A percentile compares a stretch with the other conserved stretches of the same genome.
These are phyloP conservation scores for Gibbula magus DNA, from an alignment of 2,888 invertebrate species.

Conservation along the genomic window DNA sequence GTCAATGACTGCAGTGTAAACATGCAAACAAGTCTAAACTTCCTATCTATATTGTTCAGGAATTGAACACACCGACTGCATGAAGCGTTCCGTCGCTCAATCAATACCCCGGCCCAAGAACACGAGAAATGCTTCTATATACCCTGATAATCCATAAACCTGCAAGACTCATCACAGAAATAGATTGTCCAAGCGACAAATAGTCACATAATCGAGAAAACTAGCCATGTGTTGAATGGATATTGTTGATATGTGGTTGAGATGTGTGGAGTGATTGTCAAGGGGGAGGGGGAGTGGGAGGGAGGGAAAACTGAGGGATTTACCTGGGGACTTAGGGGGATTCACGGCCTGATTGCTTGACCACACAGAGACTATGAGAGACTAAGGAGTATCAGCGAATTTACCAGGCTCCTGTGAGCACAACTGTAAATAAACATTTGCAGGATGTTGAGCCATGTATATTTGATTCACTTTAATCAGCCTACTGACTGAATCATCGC, in stretches of 20 bases:
- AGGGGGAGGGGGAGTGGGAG: neutral
- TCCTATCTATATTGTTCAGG: neutral
- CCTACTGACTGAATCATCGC: too few species aligned
- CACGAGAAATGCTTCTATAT: slow-evolving; percentile 11
- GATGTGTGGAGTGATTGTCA: neutral
- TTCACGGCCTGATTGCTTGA: neutral
- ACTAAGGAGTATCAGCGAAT: neutral
- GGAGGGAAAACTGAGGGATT: neutral
- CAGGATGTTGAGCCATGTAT: too few species aligned
- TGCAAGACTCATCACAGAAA: neutral
- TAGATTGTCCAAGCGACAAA: slow-evolving; percentile 3
- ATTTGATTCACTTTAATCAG: too few species aligned
- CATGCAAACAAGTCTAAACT: slow-evolving; percentile 15
- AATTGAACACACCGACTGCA: neutral
- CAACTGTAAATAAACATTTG: too few species aligned
- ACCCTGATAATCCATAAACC: neutral
- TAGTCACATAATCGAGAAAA: neutral
- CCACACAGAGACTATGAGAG: neutral
- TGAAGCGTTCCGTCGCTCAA: neutral
- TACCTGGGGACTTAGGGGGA: neutral
- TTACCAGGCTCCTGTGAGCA: too few species aligned
- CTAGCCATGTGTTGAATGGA: neutral
- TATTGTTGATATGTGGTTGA: neutral
- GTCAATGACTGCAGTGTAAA: neutral
- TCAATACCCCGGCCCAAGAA: neutral